phyloP scores from a whole-genome alignment of 2,888 invertebrate genomes.

The Temnothorax rugatulus region DNA sequence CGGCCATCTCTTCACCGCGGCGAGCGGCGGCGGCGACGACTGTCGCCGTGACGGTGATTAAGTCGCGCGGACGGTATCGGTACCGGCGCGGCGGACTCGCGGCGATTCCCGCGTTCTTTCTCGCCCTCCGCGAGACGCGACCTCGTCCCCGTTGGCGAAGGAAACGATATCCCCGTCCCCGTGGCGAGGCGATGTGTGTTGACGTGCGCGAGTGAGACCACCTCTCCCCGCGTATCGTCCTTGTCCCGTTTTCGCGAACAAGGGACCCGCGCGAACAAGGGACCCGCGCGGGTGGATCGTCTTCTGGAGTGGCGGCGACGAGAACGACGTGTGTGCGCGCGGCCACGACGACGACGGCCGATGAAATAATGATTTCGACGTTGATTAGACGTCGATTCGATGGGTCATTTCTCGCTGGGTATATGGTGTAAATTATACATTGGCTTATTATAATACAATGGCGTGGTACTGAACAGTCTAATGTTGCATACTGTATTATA shows the following conservation, averaged over 20 bases:
- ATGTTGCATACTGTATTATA: no score
- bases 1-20: no score
- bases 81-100: constrained; percentile 32
- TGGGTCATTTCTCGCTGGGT: no score
- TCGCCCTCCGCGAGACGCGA: neutral
- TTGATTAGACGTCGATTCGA: no score
- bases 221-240: constrained; percentile 33
- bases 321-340: constrained; percentile 2
- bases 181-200: constrained; percentile 63
- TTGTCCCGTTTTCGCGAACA: constrained; percentile 17
- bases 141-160: constrained; percentile 53
- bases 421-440: no score
- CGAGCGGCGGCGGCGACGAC: neutral
- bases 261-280: no score
- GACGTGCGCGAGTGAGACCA: constrained; percentile 59
- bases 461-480: no score
- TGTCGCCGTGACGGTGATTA: constrained; percentile 58
- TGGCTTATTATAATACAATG: no score
- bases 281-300: constrained; percentile 5
- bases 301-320: constrained; percentile 11
- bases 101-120: neutral
- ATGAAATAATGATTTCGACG: no score
- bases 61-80: constrained; percentile 49
- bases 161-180: constrained; percentile 50
- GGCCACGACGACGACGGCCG: constrained; percentile 52